A percentile compares a stretch with the other conserved stretches of the same genome.
Conservation (phyloP, 2,888 invertebrate genomes). For the Acleris emargana region DNA sequence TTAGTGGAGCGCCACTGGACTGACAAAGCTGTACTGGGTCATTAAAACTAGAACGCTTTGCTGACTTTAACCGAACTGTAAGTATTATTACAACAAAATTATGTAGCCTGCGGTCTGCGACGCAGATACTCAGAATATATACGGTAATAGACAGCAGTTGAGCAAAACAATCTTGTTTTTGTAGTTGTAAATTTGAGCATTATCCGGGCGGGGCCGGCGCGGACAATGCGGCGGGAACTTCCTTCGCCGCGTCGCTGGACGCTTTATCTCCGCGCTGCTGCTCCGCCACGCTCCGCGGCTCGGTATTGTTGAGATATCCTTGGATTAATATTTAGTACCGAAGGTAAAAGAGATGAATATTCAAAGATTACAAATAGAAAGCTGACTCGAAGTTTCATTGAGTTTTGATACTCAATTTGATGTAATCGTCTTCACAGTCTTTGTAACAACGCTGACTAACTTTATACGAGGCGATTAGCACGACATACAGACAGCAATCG, state of each 20-base stretch:
- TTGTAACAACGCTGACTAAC: neutral
- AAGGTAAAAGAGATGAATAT: slow-evolving; percentile 1
- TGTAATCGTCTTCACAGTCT: neutral
- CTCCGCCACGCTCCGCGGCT: slow-evolving; percentile 31
- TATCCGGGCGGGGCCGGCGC: slow-evolving; percentile 40
- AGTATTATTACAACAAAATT: neutral
- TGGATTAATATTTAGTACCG: slow-evolving; percentile 24
- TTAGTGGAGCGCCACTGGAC: slow-evolving; percentile 5
- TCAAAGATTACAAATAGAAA: neutral
- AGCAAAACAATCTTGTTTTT: slow-evolving; percentile 44
- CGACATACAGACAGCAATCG: slow-evolving; percentile 12
- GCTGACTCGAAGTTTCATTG: no score
- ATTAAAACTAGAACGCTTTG: slow-evolving; percentile 2
- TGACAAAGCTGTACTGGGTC: slow-evolving; percentile 1
- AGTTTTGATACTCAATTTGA: no score
- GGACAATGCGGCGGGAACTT: slow-evolving; percentile 51
- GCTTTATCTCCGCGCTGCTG: slow-evolving; percentile 50
- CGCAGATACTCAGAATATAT: neutral
- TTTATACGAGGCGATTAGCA: slow-evolving; percentile 7
- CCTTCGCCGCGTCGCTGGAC: slow-evolving; percentile 55
- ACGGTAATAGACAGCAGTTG: slow-evolving; percentile 31
- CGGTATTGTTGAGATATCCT: slow-evolving; percentile 16
- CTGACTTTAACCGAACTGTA: no score
- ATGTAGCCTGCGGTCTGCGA: neutral
- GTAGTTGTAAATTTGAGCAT: slow-evolving; percentile 48